A percentile compares a stretch with the other conserved stretches of the same genome.
Conservation (phyloP, 2,797 vertebrate genomes). For the Urosaurus nigricauda region DNA sequence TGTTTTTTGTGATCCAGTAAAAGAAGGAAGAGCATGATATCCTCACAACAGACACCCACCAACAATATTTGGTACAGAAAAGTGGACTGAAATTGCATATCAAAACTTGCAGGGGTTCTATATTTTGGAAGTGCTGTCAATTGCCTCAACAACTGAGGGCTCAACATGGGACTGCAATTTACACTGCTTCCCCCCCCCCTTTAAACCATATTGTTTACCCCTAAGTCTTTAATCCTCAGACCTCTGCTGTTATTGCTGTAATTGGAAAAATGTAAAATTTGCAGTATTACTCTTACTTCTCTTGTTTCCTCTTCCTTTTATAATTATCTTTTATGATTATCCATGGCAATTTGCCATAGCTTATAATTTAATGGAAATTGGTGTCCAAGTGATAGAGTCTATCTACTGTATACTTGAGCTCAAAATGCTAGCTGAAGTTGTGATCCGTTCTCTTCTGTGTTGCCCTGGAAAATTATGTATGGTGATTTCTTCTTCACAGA, state of each 20-base stretch:
- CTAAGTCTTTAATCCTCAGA: not conserved
- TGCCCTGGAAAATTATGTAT: not conserved
- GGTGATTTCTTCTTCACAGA: not conserved
- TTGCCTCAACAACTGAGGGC: no score
- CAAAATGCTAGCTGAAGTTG: slow-evolving; percentile 6
- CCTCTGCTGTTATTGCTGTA: not conserved
- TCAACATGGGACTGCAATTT: not conserved
- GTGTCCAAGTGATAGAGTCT: not conserved
- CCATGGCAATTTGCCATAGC: not conserved
- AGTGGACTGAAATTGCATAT: not conserved
- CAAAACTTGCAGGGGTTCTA: not conserved
- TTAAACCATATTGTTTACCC: not conserved
- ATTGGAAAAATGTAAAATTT: no score
- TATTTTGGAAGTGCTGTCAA: not conserved
- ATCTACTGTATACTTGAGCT: slow-evolving; percentile 3
- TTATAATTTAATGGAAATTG: slow-evolving; percentile 13
- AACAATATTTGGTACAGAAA: no score
- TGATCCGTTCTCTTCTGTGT: slow-evolving; percentile 3
- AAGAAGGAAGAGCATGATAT: no score
- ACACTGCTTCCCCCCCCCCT: not conserved
- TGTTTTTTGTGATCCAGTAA: no score
- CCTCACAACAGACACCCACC: no score
- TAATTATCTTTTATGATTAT: slow-evolving; percentile 6
- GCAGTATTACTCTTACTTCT: slow-evolving; percentile 27
- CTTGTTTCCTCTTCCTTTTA: slow-evolving; percentile 9